Conservation (phyloP, 2,888 invertebrate species). For the Epistrophe grossulariae region DNA sequence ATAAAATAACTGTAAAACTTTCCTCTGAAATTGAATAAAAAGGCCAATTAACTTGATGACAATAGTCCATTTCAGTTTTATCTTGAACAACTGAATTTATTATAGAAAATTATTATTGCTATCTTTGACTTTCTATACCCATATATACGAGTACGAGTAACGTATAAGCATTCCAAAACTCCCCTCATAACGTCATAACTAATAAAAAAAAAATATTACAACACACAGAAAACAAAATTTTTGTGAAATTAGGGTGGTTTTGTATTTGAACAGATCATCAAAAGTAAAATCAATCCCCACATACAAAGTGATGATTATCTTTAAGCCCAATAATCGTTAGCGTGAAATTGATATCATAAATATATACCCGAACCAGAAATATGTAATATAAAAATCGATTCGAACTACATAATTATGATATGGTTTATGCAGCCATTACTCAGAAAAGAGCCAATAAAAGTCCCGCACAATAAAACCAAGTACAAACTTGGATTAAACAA, state of each 20-base stretch:
- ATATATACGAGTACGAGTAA: no score
- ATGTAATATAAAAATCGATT: slow-evolving; percentile 64
- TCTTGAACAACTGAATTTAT: slow-evolving; percentile 28
- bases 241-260: slow-evolving; percentile 3
- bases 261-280: slow-evolving; percentile 14
- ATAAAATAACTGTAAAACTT: background rate
- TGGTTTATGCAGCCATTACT: slow-evolving; percentile 71
- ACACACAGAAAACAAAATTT: background rate
- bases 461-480: slow-evolving; percentile 21
- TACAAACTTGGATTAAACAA: slow-evolving; percentile 30
- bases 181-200: slow-evolving; percentile 4
- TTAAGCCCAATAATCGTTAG: slow-evolving; percentile 39
- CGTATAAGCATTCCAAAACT: background rate
- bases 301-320: slow-evolving; percentile 36
- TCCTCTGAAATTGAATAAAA: slow-evolving; percentile 24
- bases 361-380: slow-evolving; percentile 38
- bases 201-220: slow-evolving; percentile 27
- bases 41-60: slow-evolving; percentile 12
- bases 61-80: slow-evolving; percentile 5
- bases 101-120: slow-evolving; percentile 12
- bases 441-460: slow-evolving; percentile 58
- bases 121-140: background rate
- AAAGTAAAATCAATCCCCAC: slow-evolving; percentile 40
- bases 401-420: slow-evolving; percentile 54
- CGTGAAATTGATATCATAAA: slow-evolving; percentile 48